A percentile compares a stretch with the other conserved stretches of the same genome.
Evolutionary conservation across 2,888 invertebrate genomes (phyloP).

Genomic region (Encarsia formosa): DNA sequence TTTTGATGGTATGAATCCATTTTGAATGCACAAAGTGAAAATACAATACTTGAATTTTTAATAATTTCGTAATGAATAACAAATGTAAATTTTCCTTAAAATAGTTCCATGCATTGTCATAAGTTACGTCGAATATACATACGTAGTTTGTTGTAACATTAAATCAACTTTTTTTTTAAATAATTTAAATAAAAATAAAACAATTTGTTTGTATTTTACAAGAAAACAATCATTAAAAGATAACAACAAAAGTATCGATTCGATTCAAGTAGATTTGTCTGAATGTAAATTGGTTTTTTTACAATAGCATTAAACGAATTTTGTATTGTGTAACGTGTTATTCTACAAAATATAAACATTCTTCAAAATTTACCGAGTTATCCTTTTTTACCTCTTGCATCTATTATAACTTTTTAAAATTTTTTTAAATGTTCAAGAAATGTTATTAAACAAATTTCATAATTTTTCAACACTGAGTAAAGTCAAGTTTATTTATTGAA

Average conservation of each 20-base stretch:
- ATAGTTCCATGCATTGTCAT: background rate
- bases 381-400: too few species aligned
- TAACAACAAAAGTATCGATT: too few species aligned
- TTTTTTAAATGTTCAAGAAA: too few species aligned
- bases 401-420: too few species aligned
- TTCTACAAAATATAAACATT: slow-evolving; percentile 18
- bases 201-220: background rate
- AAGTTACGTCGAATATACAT: slow-evolving; percentile 6
- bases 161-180: too few species aligned
- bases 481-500: too few species aligned
- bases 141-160: too few species aligned
- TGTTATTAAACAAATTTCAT: too few species aligned
- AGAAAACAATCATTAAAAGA: slow-evolving; percentile 4
- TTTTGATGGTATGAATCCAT: background rate
- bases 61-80: slow-evolving; percentile 11
- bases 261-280: slow-evolving; percentile 6
- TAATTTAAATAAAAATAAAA: too few species aligned
- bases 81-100: slow-evolving; percentile 7
- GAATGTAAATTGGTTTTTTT: slow-evolving; percentile 17
- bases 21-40: slow-evolving; percentile 19
- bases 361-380: background rate
- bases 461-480: too few species aligned
- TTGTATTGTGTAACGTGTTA: slow-evolving; percentile 20
- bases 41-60: slow-evolving; percentile 11
- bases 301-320: slow-evolving; percentile 14